Evolutionary conservation across 2,113 vertebrate species (phyloP).

Genomic region (Myotis davidii): DNA sequence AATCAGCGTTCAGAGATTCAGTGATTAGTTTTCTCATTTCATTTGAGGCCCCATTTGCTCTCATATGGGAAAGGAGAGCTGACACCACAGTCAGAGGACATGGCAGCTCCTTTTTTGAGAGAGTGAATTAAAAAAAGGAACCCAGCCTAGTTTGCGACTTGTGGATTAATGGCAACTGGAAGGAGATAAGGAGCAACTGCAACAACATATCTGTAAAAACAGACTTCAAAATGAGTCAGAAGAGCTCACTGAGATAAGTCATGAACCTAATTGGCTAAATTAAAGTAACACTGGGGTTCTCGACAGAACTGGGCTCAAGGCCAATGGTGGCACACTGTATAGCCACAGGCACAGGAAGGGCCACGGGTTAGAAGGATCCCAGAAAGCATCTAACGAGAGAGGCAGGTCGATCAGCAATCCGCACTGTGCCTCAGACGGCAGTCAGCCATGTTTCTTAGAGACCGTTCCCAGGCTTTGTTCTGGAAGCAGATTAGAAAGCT

Average conservation of each 20-base stretch:
- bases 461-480: not conserved
- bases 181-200: not conserved
- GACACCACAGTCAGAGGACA: not conserved
- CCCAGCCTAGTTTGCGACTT: not conserved
- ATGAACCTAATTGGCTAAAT: not conserved
- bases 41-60: not conserved
- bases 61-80: not conserved
- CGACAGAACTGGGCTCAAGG: not conserved
- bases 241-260: not conserved
- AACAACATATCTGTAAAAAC: not conserved
- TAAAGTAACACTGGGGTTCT: conserved; percentile 13
- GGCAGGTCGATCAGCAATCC: not conserved
- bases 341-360: not conserved
- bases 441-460: not conserved
- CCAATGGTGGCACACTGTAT: not conserved
- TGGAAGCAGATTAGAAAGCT: not conserved
- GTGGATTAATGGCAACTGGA: conserved; percentile 15
- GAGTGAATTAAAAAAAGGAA: conserved; percentile 28
- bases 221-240: not conserved
- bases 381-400: not conserved
- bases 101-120: not conserved
- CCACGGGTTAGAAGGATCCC: not conserved
- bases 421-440: not conserved
- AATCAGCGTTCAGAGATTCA: not conserved
- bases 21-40: not conserved